phyloP scores from a whole-genome alignment of 2,888 invertebrate species.

The Graphium colonna region DNA sequence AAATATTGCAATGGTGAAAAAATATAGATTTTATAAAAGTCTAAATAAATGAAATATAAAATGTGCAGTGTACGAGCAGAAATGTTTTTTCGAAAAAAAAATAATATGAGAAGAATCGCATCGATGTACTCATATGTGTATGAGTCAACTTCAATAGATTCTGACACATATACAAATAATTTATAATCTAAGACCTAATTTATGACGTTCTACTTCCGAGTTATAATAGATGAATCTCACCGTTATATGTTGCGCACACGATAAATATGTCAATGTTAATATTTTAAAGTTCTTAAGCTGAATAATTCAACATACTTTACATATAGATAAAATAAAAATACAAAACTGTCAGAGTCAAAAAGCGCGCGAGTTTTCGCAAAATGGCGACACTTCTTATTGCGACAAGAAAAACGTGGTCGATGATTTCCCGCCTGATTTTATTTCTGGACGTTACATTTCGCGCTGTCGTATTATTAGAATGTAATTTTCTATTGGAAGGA shows the following conservation, averaged over 20 bases:
- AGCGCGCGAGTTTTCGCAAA: conserved; percentile 37
- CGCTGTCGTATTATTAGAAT: conserved; percentile 47
- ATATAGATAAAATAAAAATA: conserved; percentile 8
- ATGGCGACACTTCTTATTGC: conserved; percentile 46
- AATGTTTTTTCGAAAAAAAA: no score
- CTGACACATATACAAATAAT: background rate
- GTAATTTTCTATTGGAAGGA: conserved; percentile 38
- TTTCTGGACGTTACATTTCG: conserved; percentile 62
- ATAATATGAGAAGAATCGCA: no score
- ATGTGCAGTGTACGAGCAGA: no score
- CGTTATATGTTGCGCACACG: background rate
- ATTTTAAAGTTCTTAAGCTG: no score
- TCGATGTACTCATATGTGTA: no score
- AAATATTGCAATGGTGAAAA: no score
- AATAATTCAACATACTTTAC: background rate
- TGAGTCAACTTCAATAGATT: background rate
- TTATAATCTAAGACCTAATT: background rate
- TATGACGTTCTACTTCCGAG: background rate
- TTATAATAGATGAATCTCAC: background rate
- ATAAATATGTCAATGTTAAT: background rate
- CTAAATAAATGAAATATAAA: no score
- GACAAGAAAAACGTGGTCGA: conserved; percentile 38
- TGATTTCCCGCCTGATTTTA: conserved; percentile 54
- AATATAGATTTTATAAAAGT: no score
- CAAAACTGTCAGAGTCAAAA: conserved; percentile 20